Conservation (phyloP, 2,888 invertebrate genomes). For the Lasioglossum oenotherae region DNA sequence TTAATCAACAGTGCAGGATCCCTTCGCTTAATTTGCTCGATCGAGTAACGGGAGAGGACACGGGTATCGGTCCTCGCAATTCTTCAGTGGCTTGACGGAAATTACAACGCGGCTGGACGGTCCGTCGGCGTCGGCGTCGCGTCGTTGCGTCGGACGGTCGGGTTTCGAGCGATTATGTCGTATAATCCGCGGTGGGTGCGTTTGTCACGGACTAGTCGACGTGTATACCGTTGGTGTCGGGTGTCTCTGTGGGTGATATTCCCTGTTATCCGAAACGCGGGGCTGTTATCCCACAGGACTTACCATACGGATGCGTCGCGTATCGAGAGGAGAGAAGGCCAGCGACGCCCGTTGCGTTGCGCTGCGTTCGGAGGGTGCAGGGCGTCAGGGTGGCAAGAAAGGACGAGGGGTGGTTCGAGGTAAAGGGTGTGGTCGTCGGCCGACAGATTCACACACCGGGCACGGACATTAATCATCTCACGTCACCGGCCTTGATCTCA, state of each 20-base stretch:
- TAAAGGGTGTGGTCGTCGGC: conserved; percentile 47
- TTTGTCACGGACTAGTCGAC: conserved; percentile 76
- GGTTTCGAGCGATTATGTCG: conserved; percentile 83
- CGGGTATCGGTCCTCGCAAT: neutral
- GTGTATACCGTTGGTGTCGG: conserved; percentile 66
- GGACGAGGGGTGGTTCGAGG: conserved; percentile 40
- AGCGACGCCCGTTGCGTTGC: conserved; percentile 23
- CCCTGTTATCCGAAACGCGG: conserved; percentile 83
- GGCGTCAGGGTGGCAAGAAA: conserved; percentile 25
- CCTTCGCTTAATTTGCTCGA: neutral
- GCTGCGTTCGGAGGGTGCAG: conserved; percentile 18
- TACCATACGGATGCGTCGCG: conserved; percentile 76
- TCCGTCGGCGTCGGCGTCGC: conserved; percentile 3
- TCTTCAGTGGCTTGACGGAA: conserved; percentile 69
- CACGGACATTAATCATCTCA: conserved; percentile 79
- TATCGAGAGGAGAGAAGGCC: conserved; percentile 54
- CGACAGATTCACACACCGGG: conserved; percentile 62
- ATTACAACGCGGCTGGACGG: conserved; percentile 57
- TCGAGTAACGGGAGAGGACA: neutral
- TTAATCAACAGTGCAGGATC: neutral
- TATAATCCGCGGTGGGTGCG: conserved; percentile 81
- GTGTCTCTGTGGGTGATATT: conserved; percentile 79
- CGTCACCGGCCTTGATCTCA: conserved; percentile 78
- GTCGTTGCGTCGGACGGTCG: conserved; percentile 74
- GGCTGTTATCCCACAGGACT: conserved; percentile 83